Percentiles rank a stretch among this genome's conserved stretches.
These are phyloP conservation scores for Caenorhabditis sulstoni DNA, from an alignment of 2,888 invertebrate species.

Conservation along the genomic window DNA sequence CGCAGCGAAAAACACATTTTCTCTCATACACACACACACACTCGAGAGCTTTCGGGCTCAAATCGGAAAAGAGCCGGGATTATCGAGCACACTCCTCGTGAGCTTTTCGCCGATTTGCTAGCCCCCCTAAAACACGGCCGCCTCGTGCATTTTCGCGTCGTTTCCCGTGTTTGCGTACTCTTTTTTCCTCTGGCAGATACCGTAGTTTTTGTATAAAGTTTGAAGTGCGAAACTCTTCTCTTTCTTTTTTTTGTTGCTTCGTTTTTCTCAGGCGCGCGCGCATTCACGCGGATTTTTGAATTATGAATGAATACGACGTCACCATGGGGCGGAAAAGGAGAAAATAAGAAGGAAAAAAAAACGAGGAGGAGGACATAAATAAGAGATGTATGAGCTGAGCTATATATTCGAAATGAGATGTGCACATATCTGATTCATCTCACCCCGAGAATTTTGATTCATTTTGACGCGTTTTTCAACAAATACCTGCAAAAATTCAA, in stretches of 20 bases:
- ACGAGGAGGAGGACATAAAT: constrained; percentile 5
- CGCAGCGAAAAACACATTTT: constrained; percentile 13
- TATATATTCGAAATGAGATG: too few relatives aligned
- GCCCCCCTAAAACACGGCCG: too few relatives aligned
- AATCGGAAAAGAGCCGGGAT: neutral
- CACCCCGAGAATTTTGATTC: neutral
- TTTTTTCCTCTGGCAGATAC: too few relatives aligned
- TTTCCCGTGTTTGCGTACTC: too few relatives aligned
- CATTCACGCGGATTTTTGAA: constrained; percentile 24
- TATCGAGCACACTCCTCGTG: too few relatives aligned
- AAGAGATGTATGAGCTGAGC: constrained; percentile 2
- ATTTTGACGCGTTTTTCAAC: neutral
- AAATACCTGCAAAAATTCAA: neutral
- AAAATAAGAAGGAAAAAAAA: neutral
- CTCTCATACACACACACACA: neutral
- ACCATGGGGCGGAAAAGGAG: constrained; percentile 9
- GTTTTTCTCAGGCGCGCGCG: too few relatives aligned
- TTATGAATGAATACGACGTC: constrained; percentile 39
- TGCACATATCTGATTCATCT: neutral
- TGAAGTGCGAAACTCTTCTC: too few relatives aligned
- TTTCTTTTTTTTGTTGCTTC: too few relatives aligned
- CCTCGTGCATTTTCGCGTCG: too few relatives aligned
- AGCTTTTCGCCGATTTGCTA: too few relatives aligned
- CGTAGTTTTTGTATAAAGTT: too few relatives aligned
- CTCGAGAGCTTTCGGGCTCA: neutral